Conservation (phyloP, 1,140 invertebrate genomes). For the Ceratosolen solmsi region DNA sequence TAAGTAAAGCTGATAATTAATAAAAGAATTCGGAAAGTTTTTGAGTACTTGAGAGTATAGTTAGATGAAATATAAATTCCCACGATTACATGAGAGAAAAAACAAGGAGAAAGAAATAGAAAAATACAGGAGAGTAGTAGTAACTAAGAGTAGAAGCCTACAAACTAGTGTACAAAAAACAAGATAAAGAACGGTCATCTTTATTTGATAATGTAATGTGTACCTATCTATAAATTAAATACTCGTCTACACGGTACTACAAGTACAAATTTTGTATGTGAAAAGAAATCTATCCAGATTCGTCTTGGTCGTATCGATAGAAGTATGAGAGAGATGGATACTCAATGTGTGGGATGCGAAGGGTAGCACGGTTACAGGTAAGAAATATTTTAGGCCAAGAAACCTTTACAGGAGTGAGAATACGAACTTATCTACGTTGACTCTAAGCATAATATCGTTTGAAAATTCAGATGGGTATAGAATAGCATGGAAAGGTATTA, state of each 20-base stretch:
- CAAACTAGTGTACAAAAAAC: neutral
- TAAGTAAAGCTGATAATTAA: slow-evolving; percentile 19
- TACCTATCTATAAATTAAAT: slow-evolving; percentile 17
- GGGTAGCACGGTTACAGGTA: slow-evolving; percentile 10
- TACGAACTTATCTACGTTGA: neutral
- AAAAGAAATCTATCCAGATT: slow-evolving; percentile 73
- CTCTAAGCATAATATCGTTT: neutral
- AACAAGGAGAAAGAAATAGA: neutral
- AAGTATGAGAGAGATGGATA: neutral
- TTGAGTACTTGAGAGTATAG: neutral
- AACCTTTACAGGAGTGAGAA: neutral
- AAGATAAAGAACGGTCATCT: slow-evolving; percentile 3
- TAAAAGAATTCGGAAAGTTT: slow-evolving; percentile 30
- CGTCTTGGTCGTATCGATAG: neutral
- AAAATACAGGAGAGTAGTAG: neutral
- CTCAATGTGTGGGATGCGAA: slow-evolving; percentile 14
- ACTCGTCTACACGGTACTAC: slow-evolving; percentile 27
- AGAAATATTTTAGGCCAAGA: slow-evolving; percentile 24
- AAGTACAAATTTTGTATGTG: slow-evolving; percentile 59
- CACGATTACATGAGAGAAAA: slow-evolving; percentile 10
- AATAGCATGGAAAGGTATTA: neutral
- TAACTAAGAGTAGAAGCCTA: neutral
- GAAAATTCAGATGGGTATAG: neutral
- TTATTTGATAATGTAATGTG: slow-evolving; percentile 67
- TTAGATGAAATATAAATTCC: slow-evolving; percentile 24